phyloP scores from a whole-genome alignment of 2,797 vertebrate genomes.

The Amazona finschi region DNA sequence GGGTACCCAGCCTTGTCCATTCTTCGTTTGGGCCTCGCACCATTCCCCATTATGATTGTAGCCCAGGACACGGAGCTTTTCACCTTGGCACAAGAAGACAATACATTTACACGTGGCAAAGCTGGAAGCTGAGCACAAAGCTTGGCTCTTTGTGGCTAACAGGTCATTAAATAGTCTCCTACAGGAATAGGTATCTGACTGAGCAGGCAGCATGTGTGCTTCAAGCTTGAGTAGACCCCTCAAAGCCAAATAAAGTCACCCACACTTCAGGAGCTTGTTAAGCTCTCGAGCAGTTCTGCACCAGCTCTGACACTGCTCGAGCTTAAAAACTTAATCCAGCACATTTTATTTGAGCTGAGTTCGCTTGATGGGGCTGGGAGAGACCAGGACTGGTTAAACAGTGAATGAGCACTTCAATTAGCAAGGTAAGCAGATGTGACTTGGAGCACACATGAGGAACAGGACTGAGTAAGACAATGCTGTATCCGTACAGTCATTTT shows the following conservation, averaged over 20 bases:
- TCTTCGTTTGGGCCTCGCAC: conserved; percentile 97
- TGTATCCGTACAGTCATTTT: background rate
- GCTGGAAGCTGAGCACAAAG: background rate
- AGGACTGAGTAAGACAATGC: background rate
- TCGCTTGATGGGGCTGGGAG: background rate
- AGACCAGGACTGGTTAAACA: background rate
- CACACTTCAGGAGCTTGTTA: background rate
- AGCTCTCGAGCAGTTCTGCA: background rate
- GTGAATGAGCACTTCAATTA: background rate
- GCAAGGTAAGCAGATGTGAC: background rate
- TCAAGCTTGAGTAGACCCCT: background rate
- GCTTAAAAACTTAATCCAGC: background rate
- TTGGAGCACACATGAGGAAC: background rate
- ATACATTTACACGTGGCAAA: background rate
- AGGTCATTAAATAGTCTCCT: background rate
- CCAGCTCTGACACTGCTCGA: background rate
- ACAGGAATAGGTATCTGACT: background rate
- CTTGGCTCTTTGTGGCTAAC: background rate
- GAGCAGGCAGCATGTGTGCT: background rate
- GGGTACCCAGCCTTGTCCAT: conserved; percentile 98
- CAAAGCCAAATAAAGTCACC: background rate
- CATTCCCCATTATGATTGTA: conserved; percentile 98
- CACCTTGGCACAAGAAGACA: conserved; percentile 75
- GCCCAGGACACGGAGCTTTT: conserved; percentile 95
- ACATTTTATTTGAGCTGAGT: background rate